Percentiles rank a stretch among this genome's conserved stretches.
phyloP scores from a whole-genome alignment of 1,140 invertebrate species.

The Drosophila fuyamai region DNA sequence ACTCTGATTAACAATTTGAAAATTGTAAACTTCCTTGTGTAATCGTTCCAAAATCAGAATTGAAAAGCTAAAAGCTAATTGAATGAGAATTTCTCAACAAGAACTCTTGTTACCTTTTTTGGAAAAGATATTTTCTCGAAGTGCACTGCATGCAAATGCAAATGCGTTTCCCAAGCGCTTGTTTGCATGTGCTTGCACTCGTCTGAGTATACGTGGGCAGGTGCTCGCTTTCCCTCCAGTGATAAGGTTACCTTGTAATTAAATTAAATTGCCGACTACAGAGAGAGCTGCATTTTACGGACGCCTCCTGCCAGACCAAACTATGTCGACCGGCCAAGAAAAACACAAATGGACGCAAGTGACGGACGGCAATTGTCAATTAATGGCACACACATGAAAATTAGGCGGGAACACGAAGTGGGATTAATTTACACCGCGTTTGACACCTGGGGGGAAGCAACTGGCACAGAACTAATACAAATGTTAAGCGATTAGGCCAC shows the following conservation, averaged over 20 bases:
- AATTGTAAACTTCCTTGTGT: too few species aligned
- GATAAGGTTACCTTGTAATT: constrained; percentile 78
- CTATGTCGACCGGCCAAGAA: constrained; percentile 31
- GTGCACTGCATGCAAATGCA: constrained; percentile 13
- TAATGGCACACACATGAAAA: constrained; percentile 67
- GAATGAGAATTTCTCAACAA: too few species aligned
- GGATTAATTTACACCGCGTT: constrained; percentile 69
- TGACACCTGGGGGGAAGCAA: constrained; percentile 43
- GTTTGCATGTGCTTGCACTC: constrained; percentile 15
- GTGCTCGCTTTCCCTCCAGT: constrained; percentile 61
- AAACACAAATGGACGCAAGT: constrained; percentile 13
- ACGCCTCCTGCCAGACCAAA: constrained; percentile 17
- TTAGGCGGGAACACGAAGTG: constrained; percentile 55
- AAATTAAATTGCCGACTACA: constrained; percentile 74
- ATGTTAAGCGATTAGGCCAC: constrained; percentile 80
- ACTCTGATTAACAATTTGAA: neutral
- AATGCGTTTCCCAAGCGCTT: constrained; percentile 24
- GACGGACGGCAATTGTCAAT: constrained; percentile 58
- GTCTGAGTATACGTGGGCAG: constrained; percentile 42
- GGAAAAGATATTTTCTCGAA: neutral
- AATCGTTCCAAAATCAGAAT: too few species aligned
- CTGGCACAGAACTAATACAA: constrained; percentile 66
- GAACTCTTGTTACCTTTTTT: neutral
- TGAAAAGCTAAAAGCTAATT: too few species aligned
- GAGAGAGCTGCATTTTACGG: constrained; percentile 19